Evolutionary conservation across 2,113 vertebrate species (phyloP).

Genomic region (Anser brachyrhynchus): DNA sequence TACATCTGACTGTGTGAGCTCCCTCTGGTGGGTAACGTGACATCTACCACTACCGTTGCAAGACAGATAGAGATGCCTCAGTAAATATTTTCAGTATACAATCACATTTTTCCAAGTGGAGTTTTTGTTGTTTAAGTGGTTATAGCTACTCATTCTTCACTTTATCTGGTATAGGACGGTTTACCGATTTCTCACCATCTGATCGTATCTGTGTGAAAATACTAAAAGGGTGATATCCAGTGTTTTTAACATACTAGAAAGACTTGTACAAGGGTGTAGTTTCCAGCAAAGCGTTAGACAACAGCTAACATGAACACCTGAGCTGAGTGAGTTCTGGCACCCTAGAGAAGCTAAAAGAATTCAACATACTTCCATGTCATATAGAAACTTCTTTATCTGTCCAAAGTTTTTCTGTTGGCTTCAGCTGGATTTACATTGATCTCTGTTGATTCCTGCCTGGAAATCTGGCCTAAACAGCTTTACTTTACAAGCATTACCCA

Average conservation of each 20-base stretch:
- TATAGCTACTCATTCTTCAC: background rate
- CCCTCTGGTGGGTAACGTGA: slow-evolving; percentile 48
- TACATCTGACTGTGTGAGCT: slow-evolving; percentile 22
- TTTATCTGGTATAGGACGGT: background rate
- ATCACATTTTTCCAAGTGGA: background rate
- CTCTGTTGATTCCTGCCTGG: background rate
- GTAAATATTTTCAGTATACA: background rate
- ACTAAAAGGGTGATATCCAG: background rate
- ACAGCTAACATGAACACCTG: background rate
- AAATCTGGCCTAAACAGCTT: background rate
- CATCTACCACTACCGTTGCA: background rate
- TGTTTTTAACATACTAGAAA: background rate
- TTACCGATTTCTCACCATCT: background rate
- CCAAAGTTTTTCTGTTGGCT: background rate
- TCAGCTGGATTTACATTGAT: background rate
- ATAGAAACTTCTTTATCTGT: background rate
- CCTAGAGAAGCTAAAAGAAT: background rate
- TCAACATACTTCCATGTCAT: background rate
- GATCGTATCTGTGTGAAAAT: background rate
- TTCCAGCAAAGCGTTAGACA: background rate
- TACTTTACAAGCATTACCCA: background rate
- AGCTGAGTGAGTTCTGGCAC: background rate
- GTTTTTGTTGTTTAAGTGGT: background rate
- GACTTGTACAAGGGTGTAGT: background rate
- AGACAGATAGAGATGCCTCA: background rate